Evolutionary conservation across 2,113 vertebrate species (phyloP), one percentile per base, ranked within the genome.

Genomic region (Rhinolophus sinicus): DNA sequence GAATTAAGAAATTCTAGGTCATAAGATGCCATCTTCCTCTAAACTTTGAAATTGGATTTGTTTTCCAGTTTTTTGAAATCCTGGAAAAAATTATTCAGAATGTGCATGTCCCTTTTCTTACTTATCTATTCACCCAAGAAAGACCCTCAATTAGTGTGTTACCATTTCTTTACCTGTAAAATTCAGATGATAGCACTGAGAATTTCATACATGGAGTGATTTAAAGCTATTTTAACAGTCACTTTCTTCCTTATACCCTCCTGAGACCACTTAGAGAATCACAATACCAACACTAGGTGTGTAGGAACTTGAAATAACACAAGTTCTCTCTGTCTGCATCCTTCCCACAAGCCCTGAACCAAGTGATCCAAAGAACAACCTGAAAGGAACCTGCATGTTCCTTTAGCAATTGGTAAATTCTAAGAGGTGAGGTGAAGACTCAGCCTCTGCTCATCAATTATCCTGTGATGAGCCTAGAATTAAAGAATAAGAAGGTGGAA

Each of bases 1-100:
- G 9, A 90, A 88, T 95, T 94, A 80, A 90, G 56, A 80, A 94
- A 87, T 70, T 87, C 26, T 33, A 89, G 54, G 58, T 88, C 38
- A 67, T 83, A 87, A 94, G 88, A 62, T 85, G 12, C 13, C 1
- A 64, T 72, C 35, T 4, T 83, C 4, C 38, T 95, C 10, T 54
- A 64, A 88, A 77, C 5, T 93, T 76, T 90, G 56, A 88, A 90
- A 87, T 9, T 65, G 24, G 1, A 11, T 94, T 97, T 80, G 10
- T 92, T 75, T 94, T 62, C 60, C 4, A 87, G 70, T 56, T 88
- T 95, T 96, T 62, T 24, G 40, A 81, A 95, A 81, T 52, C 38
- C 13, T 77, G 8, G 16, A 3, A 4, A 64, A 69, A 62, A 38
- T 80, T 40, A 82, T 12, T 78, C 40, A 90, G 28, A 70, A 81